Percentiles rank a stretch among this genome's conserved stretches.
phyloP scores from a whole-genome alignment of 2,797 vertebrate species.

The Allobates femoralis region DNA sequence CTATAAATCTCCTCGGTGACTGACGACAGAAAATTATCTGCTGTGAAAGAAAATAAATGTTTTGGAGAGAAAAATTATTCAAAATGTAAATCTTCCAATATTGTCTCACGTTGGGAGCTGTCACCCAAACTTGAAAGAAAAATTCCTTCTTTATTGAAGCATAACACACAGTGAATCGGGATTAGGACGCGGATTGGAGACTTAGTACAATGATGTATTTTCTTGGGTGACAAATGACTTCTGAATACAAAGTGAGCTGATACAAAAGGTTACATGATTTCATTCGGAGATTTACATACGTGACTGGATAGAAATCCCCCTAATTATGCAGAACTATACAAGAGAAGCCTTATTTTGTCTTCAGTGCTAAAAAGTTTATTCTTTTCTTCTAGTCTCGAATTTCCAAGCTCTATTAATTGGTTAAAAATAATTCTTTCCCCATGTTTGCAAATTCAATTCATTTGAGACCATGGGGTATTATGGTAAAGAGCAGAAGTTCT shows the following conservation, averaged over 20 bases:
- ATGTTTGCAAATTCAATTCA: too few species aligned
- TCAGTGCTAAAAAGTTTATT: not conserved
- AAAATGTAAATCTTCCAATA: slow-evolving; percentile 54
- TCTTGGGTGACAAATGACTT: slow-evolving; percentile 46
- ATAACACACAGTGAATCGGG: slow-evolving; percentile 38
- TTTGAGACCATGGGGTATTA: too few species aligned
- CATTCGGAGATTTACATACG: slow-evolving; percentile 18
- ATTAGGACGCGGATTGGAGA: slow-evolving; percentile 38
- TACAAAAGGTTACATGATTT: slow-evolving; percentile 39
- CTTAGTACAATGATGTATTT: slow-evolving; percentile 36
- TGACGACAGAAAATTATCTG: slow-evolving; percentile 41
- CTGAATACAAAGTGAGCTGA: slow-evolving; percentile 40
- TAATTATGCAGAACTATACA: slow-evolving; percentile 1
- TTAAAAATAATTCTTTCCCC: too few species aligned
- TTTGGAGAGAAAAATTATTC: slow-evolving; percentile 50
- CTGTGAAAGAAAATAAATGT: slow-evolving; percentile 51
- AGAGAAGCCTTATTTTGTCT: not conserved
- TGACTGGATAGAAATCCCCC: slow-evolving; percentile 24
- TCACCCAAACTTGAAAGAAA: slow-evolving; percentile 43
- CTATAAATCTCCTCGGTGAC: slow-evolving; percentile 39
- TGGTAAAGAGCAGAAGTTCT: too few species aligned
- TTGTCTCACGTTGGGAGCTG: slow-evolving; percentile 38
- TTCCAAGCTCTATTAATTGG: too few species aligned
- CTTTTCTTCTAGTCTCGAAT: not conserved
- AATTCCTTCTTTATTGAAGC: slow-evolving; percentile 49